Evolutionary conservation across 2,888 invertebrate species (phyloP), one percentile per base, ranked within the genome.

Genomic region (Adelognathus sp.): DNA sequence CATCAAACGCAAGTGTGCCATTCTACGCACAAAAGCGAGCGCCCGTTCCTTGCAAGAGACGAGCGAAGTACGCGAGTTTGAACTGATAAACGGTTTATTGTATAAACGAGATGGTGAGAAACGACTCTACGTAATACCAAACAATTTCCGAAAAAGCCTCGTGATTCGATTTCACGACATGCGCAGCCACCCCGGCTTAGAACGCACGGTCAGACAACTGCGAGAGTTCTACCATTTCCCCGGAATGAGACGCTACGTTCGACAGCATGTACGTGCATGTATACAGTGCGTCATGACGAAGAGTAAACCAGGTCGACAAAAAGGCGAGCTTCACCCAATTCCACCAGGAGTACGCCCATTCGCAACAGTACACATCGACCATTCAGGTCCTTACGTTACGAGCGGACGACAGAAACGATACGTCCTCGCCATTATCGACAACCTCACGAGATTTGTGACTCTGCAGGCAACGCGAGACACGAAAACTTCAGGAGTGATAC

Each of bases 231-330:
- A 85, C 61, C 84, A 81, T 56, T 86, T 87, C 50, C 80, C 83
- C 0, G 66, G 74, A 0, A 71, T 84, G 74, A 29, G 61, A 11
- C 60, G 79, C 1, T 85, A 86, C 58, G 56, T 84, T 0, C 63
- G 75, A 31, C 18, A 52, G 3, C 84, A 83, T 66, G 79, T 87
- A n/a, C 7, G 33, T 0, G 61, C 66, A 2, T 87, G 86, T 46
- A n/a, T 86, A 0, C 78, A 85, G 11, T 87, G 85, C 66, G 72
- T 82, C 0, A 27, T 82, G 29, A 75, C 56, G n/a, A 85, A 86
- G 58, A 33, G 29, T 6, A 76, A 66, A 24, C 60, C 63, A 5
- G 85, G 86, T 4, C 79, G 63, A 29, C 79, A 75, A 67, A 64
- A 64, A 5, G 84, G 84, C 6, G 61, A 73, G 2, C 60, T 88